Percentiles rank a stretch among this genome's conserved stretches.
phyloP scores from a whole-genome alignment of 2,113 vertebrate species.

The Procavia capensis region DNA sequence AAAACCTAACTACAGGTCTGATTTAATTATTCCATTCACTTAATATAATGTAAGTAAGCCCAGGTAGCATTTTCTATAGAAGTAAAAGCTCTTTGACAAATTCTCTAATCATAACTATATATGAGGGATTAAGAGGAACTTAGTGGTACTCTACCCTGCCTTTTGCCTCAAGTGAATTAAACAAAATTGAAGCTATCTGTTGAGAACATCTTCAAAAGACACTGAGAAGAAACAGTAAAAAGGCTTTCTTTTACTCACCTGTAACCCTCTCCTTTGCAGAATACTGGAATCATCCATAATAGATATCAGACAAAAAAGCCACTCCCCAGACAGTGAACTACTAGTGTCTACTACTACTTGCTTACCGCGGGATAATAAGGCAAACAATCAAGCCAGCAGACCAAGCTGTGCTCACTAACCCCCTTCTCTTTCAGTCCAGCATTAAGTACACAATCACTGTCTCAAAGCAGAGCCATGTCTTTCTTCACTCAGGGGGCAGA shows the following conservation, averaged over 20 bases:
- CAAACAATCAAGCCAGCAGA: slow-evolving; percentile 40
- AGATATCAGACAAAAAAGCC: slow-evolving; percentile 68
- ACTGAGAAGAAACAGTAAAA: slow-evolving; percentile 60
- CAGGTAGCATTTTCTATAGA: slow-evolving; percentile 47
- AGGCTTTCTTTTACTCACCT: slow-evolving; percentile 86
- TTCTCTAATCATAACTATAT: slow-evolving; percentile 36
- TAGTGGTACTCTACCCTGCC: background rate
- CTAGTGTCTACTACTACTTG: slow-evolving; percentile 56
- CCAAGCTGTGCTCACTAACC: slow-evolving; percentile 41
- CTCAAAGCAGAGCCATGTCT: slow-evolving; percentile 79
- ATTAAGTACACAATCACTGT: slow-evolving; percentile 65
- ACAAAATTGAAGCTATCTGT: slow-evolving; percentile 52
- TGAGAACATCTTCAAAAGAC: slow-evolving; percentile 56
- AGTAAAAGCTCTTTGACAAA: slow-evolving; percentile 56
- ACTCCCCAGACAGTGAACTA: slow-evolving; percentile 71
- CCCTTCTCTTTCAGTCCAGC: background rate
- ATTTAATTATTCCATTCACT: slow-evolving; percentile 50
- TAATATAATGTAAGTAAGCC: slow-evolving; percentile 40
- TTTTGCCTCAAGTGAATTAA: slow-evolving; percentile 52
- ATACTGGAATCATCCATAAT: slow-evolving; percentile 91
- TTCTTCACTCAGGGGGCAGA: slow-evolving; percentile 79
- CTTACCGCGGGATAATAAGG: slow-evolving; percentile 59
- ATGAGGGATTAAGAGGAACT: slow-evolving; percentile 60
- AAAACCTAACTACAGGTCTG: background rate
- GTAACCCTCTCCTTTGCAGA: slow-evolving; percentile 89